These are phyloP conservation scores for Sinocyclocheilus grahami DNA, from an alignment of 2,113 vertebrate genomes.

Conservation along the genomic window DNA sequence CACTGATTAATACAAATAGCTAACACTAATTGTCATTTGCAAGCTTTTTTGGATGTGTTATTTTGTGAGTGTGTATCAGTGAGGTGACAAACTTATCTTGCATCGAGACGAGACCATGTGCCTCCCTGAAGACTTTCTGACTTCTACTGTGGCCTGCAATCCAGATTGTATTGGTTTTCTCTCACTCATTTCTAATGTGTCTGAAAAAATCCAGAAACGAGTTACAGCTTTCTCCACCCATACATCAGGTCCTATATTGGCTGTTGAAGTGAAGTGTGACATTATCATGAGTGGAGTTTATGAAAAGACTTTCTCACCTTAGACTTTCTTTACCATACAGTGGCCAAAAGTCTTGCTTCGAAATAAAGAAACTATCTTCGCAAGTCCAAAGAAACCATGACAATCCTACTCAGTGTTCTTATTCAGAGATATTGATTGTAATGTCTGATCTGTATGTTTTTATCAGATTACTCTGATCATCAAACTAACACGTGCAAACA, in stretches of 20 bases:
- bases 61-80: neutral
- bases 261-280: neutral
- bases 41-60: too few relatives aligned
- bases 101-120: neutral
- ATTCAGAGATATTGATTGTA: neutral
- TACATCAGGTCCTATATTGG: too few relatives aligned
- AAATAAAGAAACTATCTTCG: neutral
- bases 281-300: neutral
- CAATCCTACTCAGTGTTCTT: neutral
- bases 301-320: neutral
- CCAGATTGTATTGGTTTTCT: neutral
- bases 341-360: neutral
- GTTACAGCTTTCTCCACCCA: too few relatives aligned
- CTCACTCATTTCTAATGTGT: neutral
- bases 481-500: neutral
- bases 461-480: neutral
- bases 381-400: neutral
- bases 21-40: neutral
- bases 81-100: neutral
- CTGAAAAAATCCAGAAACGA: neutral
- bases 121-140: neutral
- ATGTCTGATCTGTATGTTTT: neutral
- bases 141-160: neutral
- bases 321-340: neutral
- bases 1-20: neutral